These are phyloP conservation scores for Ophiodon elongatus DNA, from an alignment of 2,113 vertebrate species.

Conservation along the genomic window DNA sequence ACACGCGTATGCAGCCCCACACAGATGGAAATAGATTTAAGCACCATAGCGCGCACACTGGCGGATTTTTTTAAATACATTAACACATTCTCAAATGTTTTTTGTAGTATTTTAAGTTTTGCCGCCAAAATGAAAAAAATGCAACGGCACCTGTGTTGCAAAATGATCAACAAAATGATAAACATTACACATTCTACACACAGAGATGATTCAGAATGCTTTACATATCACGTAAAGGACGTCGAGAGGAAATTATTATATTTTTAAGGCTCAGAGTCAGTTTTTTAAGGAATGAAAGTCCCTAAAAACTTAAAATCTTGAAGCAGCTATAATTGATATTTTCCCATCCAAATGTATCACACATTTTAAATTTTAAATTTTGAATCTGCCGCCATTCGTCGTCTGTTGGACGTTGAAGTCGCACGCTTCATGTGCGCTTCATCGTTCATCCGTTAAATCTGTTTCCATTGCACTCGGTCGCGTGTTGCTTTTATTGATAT, in stretches of 20 bases:
- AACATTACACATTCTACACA: background rate
- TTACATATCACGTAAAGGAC: too few relatives aligned
- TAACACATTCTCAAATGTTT: background rate
- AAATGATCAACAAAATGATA: background rate
- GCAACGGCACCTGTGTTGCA: background rate
- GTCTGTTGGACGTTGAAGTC: too few relatives aligned
- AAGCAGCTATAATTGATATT: too few relatives aligned
- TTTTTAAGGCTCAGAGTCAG: too few relatives aligned
- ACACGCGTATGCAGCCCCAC: background rate
- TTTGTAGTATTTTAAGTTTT: background rate
- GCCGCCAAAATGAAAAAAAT: background rate
- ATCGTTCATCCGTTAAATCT: too few relatives aligned
- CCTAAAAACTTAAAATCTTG: too few relatives aligned
- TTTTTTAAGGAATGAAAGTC: too few relatives aligned
- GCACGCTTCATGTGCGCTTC: too few relatives aligned
- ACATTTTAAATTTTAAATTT: too few relatives aligned
- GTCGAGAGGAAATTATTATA: background rate
- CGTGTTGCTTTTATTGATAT: background rate
- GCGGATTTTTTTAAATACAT: background rate
- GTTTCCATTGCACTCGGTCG: too few relatives aligned
- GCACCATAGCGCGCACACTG: background rate
- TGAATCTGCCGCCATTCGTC: too few relatives aligned
- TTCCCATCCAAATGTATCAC: too few relatives aligned
- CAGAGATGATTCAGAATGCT: background rate
- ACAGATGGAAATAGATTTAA: slow-evolving; percentile 18